These are phyloP conservation scores for Dicerorhinus sumatrensis DNA, from an alignment of 2,113 vertebrate species.

Conservation along the genomic window DNA sequence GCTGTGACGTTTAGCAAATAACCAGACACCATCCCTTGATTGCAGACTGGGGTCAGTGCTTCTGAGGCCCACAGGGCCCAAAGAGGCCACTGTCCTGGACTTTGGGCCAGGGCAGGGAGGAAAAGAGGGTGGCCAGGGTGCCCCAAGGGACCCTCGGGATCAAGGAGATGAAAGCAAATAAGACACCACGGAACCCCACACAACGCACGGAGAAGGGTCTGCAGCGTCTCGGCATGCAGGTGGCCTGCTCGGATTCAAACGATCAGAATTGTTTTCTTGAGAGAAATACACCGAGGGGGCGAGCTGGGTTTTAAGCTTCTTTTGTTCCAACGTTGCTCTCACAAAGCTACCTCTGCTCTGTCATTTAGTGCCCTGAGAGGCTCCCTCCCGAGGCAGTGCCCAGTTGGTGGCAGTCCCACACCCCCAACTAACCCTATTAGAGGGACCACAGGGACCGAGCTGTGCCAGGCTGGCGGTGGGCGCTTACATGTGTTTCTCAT, in stretches of 20 bases:
- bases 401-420: fast-evolving
- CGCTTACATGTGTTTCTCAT: fast-evolving
- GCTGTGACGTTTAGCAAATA: fast-evolving
- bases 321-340: background rate
- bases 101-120: no score
- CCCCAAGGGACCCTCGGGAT: background rate
- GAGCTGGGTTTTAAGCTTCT: background rate
- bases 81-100: background rate
- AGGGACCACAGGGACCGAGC: background rate
- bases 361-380: background rate
- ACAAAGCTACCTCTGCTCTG: background rate
- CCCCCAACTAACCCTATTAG: background rate
- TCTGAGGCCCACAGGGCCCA: background rate
- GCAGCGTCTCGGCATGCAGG: background rate
- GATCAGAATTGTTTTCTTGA: background rate
- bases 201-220: fast-evolving
- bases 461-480: fast-evolving
- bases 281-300: background rate
- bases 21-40: fast-evolving
- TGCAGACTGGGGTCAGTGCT: fast-evolving
- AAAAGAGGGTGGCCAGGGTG: background rate
- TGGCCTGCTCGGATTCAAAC: background rate
- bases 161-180: no score
- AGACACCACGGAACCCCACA: fast-evolving
- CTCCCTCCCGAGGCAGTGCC: no score